Base-by-base conservation (phyloP, 2,888 invertebrate species). In the Sycophila texana region DNA sequence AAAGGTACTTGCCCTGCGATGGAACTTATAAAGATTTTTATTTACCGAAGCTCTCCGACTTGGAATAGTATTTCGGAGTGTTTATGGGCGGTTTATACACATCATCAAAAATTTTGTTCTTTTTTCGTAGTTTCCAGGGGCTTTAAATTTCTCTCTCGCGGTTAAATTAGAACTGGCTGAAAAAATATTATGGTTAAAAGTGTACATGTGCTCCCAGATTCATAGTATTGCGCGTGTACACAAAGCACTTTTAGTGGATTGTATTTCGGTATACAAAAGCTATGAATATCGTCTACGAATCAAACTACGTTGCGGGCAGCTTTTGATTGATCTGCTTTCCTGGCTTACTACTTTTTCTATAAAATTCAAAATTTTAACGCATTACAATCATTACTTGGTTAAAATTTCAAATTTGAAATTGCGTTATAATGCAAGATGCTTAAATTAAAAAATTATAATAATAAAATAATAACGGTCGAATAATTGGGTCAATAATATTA, bases 1-100 rank as follows among this genome's bases (percentile, higher is more conserved):
- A 26, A 22, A 14, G 16, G 2, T 16, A 30, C 26, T 7, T 39
- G 18, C 39, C 30, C n/a, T 47, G 12, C 39, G 63, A 30, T 13
- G 53, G 51, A 16, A 16, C 4, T 53, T 67, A 53, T 26, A 12
- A 30, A 61, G 26, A 53, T 73, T 16, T 26, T 61, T n/a, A 7
- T 30, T 73, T 16, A 22, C 4, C n/a, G 14, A 57, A 26, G 66
- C 3, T 47, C n/a, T 47, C 30, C 26, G 26, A 66, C 74, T 74
- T 66, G 47, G 22, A 74, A 74, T 57, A 57, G 47, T 57, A 66
- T 49, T 74, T 18, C 20, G 55, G 14, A 63, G 39, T 55, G 53
- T 74, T 74, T 74, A 74, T 63, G 39, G 47, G 58, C 47, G n/a
- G 14, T 22, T 47, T 22, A 66, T 39, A 20, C 47, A 26, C 53